A percentile compares a stretch with the other conserved stretches of the same genome.
These are phyloP conservation scores for Drepana falcataria DNA, from an alignment of 2,888 invertebrate genomes.

Conservation along the genomic window DNA sequence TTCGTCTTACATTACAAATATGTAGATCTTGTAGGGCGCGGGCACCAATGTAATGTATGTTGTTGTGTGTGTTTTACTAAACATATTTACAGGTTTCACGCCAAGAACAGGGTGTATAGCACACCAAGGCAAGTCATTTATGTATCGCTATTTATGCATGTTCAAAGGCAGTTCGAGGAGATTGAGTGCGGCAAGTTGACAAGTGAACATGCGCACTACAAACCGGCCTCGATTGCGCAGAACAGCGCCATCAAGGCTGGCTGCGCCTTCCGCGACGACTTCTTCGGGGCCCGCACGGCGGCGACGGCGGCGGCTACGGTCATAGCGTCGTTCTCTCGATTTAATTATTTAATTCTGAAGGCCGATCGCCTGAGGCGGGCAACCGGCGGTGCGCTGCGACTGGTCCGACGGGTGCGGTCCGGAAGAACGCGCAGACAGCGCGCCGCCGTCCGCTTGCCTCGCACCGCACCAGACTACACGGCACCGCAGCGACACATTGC, in stretches of 20 bases:
- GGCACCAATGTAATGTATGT: too few relatives aligned
- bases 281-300: slow-evolving; percentile 56
- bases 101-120: too few relatives aligned
- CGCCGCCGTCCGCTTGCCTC: slow-evolving; percentile 68
- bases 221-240: slow-evolving; percentile 76
- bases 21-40: too few relatives aligned
- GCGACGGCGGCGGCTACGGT: slow-evolving; percentile 22
- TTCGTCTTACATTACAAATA: too few relatives aligned
- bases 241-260: slow-evolving; percentile 75
- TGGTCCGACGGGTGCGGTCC: slow-evolving; percentile 75
- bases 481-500: slow-evolving; percentile 72
- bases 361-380: slow-evolving; percentile 76
- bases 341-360: slow-evolving; percentile 75
- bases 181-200: slow-evolving; percentile 52
- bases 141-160: slow-evolving; percentile 28
- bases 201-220: slow-evolving; percentile 61
- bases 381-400: slow-evolving; percentile 71
- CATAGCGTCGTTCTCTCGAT: slow-evolving; percentile 59
- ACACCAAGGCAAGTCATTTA: not conserved
- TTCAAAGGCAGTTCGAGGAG: slow-evolving; percentile 56
- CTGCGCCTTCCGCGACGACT: slow-evolving; percentile 70
- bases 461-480: slow-evolving; percentile 65
- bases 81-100: too few relatives aligned
- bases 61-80: too few relatives aligned
- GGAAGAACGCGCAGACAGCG: slow-evolving; percentile 75